A percentile compares a stretch with the other conserved stretches of the same genome.
Conservation (phyloP, 2,888 invertebrate species). For the Drosophila rellima region DNA sequence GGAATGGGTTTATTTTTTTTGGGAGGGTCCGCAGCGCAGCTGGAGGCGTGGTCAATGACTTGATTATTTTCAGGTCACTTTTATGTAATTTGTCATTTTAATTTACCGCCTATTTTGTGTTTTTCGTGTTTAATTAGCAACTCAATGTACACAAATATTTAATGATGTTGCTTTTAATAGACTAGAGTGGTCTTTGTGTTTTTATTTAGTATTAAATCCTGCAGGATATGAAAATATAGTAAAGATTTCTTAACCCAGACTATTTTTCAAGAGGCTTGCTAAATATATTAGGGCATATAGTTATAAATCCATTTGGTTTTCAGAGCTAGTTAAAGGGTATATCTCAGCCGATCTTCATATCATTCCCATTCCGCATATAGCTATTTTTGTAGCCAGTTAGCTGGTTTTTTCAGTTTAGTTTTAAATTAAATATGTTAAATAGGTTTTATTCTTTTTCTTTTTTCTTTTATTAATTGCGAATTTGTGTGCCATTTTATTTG, state of each 20-base stretch:
- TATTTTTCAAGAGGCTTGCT: no score
- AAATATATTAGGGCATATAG: no score
- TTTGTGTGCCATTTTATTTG: no score
- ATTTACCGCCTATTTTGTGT: slow-evolving; percentile 60
- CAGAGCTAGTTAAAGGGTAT: neutral
- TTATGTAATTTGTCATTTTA: slow-evolving; percentile 66
- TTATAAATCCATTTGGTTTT: no score
- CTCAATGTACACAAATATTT: slow-evolving; percentile 57
- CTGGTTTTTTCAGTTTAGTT: slow-evolving; percentile 1
- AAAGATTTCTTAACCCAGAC: no score
- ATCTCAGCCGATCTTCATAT: neutral
- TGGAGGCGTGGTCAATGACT: neutral
- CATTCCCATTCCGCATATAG: neutral
- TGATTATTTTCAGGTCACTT: slow-evolving; percentile 35
- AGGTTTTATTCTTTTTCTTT: slow-evolving; percentile 33
- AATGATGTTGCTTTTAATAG: slow-evolving; percentile 33
- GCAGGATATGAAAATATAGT: no score
- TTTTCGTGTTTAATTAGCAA: slow-evolving; percentile 69
- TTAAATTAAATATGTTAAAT: slow-evolving; percentile 26
- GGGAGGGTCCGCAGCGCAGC: neutral
- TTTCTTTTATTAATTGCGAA: slow-evolving; percentile 30
- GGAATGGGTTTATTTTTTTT: neutral
- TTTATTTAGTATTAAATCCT: neutral
- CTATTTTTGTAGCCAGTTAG: neutral
- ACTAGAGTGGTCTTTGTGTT: neutral